Conservation (phyloP, 2,888 invertebrate species). For the Norana najaformis region DNA sequence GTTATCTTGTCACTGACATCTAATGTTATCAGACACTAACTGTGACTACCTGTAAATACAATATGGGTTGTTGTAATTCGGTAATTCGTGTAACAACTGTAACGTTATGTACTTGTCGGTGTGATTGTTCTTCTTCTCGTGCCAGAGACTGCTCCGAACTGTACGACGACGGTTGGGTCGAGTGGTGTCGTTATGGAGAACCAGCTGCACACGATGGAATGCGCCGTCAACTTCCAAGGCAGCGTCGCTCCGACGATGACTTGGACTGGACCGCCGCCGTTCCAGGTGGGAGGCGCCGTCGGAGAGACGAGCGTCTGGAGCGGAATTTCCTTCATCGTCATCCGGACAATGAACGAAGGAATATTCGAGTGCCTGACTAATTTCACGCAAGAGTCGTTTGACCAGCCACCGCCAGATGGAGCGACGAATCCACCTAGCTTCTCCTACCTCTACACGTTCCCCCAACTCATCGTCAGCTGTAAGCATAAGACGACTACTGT, state of each 20-base stretch:
- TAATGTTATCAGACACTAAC: too few relatives aligned
- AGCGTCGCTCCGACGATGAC: slow-evolving; percentile 25
- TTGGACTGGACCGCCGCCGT: slow-evolving; percentile 21
- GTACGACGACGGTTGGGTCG: not conserved
- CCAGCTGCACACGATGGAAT: slow-evolving; percentile 20
- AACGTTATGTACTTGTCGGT: not conserved
- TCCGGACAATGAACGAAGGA: not conserved
- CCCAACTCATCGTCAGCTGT: slow-evolving; percentile 26
- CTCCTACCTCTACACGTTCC: not conserved
- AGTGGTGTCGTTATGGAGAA: slow-evolving; percentile 14
- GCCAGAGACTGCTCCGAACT: slow-evolving; percentile 14
- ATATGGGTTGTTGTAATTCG: too few relatives aligned
- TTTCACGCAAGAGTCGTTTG: not conserved
- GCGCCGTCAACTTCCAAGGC: slow-evolving; percentile 24
- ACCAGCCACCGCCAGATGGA: not conserved
- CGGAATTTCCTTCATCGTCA: not conserved
- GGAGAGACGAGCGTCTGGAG: not conserved
- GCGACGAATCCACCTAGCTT: slow-evolving; percentile 17
- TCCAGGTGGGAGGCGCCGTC: not conserved
- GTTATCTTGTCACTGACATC: too few relatives aligned
- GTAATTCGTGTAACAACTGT: too few relatives aligned
- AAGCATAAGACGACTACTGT: not conserved
- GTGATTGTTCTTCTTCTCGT: not conserved
- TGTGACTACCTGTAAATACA: too few relatives aligned
- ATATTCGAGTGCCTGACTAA: slow-evolving; percentile 22